Evolutionary conservation across 64 coral and sea anemone species (phyloP), one percentile per base, ranked within the genome.

Genomic region (Cladopsammia gracilis): DNA sequence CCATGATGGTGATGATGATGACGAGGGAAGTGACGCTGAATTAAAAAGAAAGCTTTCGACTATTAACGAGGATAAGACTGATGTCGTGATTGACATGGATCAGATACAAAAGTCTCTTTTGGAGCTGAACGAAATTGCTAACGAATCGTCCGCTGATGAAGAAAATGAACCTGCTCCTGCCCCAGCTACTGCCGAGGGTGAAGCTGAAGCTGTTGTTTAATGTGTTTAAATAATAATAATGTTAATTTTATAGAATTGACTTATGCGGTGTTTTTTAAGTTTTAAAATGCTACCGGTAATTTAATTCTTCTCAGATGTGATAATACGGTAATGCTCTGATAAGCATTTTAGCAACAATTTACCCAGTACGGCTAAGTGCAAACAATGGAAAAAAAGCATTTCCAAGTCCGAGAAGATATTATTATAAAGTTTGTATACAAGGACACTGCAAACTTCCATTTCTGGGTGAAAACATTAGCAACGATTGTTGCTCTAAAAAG

Each of bases 51-150:
- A 84, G 50, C 80, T 84, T 47, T 66, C 80, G 19, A 68, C 80
- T 7, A 84, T 84, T 49, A 68, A 67, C 14, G 80, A 84, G 44
- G 80, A 84, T 48, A 84, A 84, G 42, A 7, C 14, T 24, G 80
- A 84, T 84, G 62, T 84, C 12, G 62, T 84, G 14, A 84, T 84
- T 68, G 80, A 84, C 62, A 84, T 84, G 80, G 80, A 62, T 20
- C 44, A 84, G 45, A 84, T 84, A 10, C 80, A 84, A 61, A n/a
- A 84, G 7, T 84, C 80, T 24, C 18, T 84, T 6, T 62, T 84
- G 19, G 80, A 84, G 61, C 15, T 50, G 62, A 47, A n/a, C 23
- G 62, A 84, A 11, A 64, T 48, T 20, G 46, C 44, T 5, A 48
- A 48, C 15, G 46, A 56, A 56, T 7, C 53, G 7, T 12, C 53